Conservation (phyloP, 1,140 invertebrate species). For the Tetragonula clypearis region DNA sequence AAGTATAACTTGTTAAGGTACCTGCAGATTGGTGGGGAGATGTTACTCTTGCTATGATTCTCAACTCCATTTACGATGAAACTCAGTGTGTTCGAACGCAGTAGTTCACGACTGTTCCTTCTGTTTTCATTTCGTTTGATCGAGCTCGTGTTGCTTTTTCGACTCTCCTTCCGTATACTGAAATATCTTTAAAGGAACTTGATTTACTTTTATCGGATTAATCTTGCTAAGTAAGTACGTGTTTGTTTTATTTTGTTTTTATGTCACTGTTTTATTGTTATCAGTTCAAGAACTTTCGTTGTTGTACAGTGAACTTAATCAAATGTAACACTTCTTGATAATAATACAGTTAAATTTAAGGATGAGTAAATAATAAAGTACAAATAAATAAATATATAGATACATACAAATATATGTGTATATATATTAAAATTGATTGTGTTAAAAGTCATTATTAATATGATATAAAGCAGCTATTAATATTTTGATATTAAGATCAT, state of each 20-base stretch:
- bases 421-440: no score
- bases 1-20: not conserved
- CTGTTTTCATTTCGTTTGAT: not conserved
- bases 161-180: not conserved
- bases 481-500: not conserved
- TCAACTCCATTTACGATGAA: slow-evolving; percentile 57
- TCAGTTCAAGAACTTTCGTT: no score
- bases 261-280: no score
- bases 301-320: not conserved
- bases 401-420: no score
- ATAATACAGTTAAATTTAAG: not conserved
- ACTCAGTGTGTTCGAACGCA: slow-evolving; percentile 69
- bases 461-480: not conserved
- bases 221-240: not conserved
- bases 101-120: slow-evolving; percentile 34
- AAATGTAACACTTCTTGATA: not conserved
- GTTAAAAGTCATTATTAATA: not conserved
- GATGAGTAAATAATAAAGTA: not conserved
- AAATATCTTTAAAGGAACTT: not conserved
- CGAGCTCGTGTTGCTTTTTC: not conserved
- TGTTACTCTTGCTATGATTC: slow-evolving; percentile 58
- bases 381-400: not conserved
- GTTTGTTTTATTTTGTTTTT: not conserved
- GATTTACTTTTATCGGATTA: not conserved
- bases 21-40: slow-evolving; percentile 4